Evolutionary conservation across 2,797 vertebrate genomes (phyloP), one percentile per base, ranked within the genome.

Genomic region (Odontamblyopus rebecca): DNA sequence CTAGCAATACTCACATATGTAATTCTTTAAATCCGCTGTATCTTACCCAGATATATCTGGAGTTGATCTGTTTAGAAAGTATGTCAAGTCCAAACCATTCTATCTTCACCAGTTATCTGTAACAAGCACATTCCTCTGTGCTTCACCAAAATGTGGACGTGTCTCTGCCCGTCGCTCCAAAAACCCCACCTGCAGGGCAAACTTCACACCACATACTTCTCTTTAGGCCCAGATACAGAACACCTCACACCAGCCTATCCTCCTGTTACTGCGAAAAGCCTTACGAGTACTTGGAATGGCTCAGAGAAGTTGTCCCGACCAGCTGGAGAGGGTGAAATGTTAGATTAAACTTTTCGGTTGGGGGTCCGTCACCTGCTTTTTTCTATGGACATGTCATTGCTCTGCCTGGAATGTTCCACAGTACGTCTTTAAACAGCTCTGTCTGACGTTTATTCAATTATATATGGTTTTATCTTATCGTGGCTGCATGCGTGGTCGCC

Each of bases 131-230:
- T 76, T 79, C 74, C 74, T 68, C 0, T 32, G 56, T 13, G 44
- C 0, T 48, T 48, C 44, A 48, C 44, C n/a, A 18, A 53, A 8
- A 35, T 19, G 26, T 23, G 27, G 61, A 65, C 51, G 0, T 77
- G 85, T 79, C 67, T 59, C 69, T 71, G 84, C 85, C 13, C 64
- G 83, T 70, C 61, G 26, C 44, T 15, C 11, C 44, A 15, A 15
- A 48, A 48, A 48, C 11, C 44, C 44, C 27, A 30, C 59, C 30
- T 61, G 35, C 35, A 38, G 35, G 35, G 1, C 35, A 38, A 23
- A 23, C 23, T 23, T 23, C 23, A 23, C 23, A 23, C 23, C 23
- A 23, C 23, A 23, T 8, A 38, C 29, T 61, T 7, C 2, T 57
- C 23, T 57, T 9, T 12, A 7, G 41, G 41, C 54, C 8, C 13